phyloP scores from a whole-genome alignment of 2,888 invertebrate genomes.

The Rhagonycha lutea region DNA sequence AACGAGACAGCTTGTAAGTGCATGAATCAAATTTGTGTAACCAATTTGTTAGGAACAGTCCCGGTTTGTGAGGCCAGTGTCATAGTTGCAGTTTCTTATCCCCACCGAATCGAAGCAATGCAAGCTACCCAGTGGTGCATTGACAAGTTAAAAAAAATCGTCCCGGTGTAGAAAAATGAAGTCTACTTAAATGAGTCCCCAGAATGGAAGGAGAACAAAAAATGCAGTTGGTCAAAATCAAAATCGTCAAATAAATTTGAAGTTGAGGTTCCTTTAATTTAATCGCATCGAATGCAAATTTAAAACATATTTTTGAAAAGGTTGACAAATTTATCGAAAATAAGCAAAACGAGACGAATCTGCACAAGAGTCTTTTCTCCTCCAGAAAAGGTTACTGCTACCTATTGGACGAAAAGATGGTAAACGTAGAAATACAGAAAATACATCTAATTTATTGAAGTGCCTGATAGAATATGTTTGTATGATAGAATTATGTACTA shows the following conservation, averaged over 20 bases:
- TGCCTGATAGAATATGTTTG: too few species aligned
- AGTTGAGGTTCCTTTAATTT: slow-evolving; percentile 54
- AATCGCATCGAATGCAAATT: slow-evolving; percentile 72
- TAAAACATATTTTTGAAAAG: slow-evolving; percentile 68
- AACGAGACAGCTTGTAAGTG: slow-evolving; percentile 84
- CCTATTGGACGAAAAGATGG: too few species aligned
- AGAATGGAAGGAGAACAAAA: slow-evolving; percentile 81
- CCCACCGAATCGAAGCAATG: slow-evolving; percentile 82
- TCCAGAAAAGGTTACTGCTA: too few species aligned
- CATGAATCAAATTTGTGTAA: slow-evolving; percentile 74
- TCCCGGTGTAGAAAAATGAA: slow-evolving; percentile 98
- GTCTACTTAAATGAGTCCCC: slow-evolving; percentile 68
- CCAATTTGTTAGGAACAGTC: slow-evolving; percentile 70
- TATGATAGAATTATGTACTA: too few species aligned
- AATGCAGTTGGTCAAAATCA: slow-evolving; percentile 75
- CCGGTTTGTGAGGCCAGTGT: slow-evolving; percentile 87
- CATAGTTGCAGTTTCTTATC: slow-evolving; percentile 86
- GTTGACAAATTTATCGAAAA: slow-evolving; percentile 75
- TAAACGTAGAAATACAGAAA: too few species aligned
- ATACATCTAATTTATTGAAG: too few species aligned
- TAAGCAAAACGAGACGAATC: slow-evolving; percentile 76
- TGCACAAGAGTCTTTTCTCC: too few species aligned
- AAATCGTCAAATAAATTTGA: slow-evolving; percentile 39
- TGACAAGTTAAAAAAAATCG: slow-evolving; percentile 80
- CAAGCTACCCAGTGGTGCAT: slow-evolving; percentile 84